Evolutionary conservation across 2,113 vertebrate genomes (phyloP).

Genomic region (Gnathonemus longibarbis): DNA sequence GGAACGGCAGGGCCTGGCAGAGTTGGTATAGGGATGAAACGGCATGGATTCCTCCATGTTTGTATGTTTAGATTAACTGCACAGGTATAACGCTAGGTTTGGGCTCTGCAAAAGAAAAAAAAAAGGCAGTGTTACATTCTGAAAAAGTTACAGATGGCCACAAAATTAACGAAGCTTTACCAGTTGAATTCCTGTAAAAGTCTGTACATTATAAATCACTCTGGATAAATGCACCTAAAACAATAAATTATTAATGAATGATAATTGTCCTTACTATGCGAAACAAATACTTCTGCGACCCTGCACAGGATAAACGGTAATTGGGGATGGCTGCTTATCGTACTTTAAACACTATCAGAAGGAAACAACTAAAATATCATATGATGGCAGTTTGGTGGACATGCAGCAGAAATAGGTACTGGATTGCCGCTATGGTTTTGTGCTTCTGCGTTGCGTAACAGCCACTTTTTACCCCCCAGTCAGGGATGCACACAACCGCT

Average conservation of each 20-base stretch:
- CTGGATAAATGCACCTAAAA: not conserved
- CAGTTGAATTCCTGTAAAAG: not conserved
- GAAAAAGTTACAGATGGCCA: not conserved
- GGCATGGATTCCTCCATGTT: slow-evolving; percentile 58
- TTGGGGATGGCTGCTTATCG: not conserved
- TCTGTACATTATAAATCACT: not conserved
- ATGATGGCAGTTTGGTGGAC: no score
- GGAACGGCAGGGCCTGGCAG: slow-evolving; percentile 55
- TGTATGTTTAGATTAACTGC: slow-evolving; percentile 64
- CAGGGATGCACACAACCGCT: no score
- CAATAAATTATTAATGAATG: not conserved
- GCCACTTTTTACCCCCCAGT: no score
- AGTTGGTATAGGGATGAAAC: slow-evolving; percentile 77
- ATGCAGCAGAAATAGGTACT: no score
- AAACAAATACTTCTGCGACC: not conserved
- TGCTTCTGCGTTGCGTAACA: no score
- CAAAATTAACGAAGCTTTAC: not conserved
- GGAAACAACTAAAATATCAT: no score
- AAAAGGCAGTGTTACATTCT: not conserved
- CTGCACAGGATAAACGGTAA: not conserved
- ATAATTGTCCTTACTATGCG: not conserved
- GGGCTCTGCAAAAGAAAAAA: not conserved
- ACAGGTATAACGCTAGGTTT: slow-evolving; percentile 41
- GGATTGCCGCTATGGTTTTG: no score
- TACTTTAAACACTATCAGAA: not conserved